These are phyloP conservation scores for Coelopa pilipes DNA, from an alignment of 2,888 invertebrate species.

Conservation along the genomic window DNA sequence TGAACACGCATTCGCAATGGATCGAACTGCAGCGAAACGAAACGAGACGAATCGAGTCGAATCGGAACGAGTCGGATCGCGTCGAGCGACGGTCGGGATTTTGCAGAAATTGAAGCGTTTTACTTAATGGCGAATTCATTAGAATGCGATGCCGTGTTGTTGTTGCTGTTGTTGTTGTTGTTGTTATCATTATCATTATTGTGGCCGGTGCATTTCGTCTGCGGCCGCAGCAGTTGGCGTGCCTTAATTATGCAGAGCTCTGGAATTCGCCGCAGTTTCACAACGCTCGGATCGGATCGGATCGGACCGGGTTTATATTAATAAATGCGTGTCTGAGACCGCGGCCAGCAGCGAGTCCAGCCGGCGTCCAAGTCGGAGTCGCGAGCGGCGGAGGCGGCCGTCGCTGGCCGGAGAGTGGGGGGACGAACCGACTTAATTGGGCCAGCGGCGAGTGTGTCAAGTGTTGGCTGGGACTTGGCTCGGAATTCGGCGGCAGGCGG, in stretches of 20 bases:
- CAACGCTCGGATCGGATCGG: constrained; percentile 1
- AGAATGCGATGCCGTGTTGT: constrained; percentile 9
- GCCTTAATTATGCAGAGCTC: background rate
- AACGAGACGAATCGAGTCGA: constrained; percentile 29
- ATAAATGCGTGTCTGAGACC: background rate
- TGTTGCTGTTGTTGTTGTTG: constrained; percentile 15
- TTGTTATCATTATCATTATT: constrained; percentile 20
- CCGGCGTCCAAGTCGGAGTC: background rate
- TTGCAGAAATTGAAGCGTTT: constrained; percentile 34
- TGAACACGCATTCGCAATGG: constrained; percentile 31
- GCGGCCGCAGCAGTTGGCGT: background rate
- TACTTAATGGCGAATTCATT: constrained; percentile 34
- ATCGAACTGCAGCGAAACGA: constrained; percentile 25
- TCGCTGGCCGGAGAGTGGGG: background rate
- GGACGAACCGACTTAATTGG: too few species aligned
- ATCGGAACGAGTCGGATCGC: background rate
- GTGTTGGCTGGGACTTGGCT: too few species aligned
- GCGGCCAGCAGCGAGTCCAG: background rate
- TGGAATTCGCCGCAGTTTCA: background rate
- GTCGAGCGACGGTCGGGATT: background rate
- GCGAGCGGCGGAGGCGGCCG: background rate
- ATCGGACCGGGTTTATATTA: background rate
- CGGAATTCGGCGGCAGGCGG: too few species aligned
- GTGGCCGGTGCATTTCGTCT: background rate
- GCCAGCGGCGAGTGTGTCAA: too few species aligned